Percentiles rank a stretch among this genome's conserved stretches.
phyloP scores from a whole-genome alignment of 2,888 invertebrate genomes.

The Trichogramma evanescens region DNA sequence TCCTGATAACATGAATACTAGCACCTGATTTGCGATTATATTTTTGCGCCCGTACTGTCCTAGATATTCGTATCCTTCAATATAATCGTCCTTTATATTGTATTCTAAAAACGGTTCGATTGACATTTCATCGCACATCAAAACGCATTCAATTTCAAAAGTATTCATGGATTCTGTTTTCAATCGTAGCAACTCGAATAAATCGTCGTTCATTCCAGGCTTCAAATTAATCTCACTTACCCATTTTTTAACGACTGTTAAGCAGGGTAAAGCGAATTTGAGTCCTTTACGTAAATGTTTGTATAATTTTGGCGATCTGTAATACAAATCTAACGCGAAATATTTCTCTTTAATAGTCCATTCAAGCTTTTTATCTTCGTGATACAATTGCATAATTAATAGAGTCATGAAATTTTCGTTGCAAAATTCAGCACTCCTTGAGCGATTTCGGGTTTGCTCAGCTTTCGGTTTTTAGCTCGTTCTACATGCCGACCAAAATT shows the following conservation, averaged over 20 bases:
- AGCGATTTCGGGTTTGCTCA: not conserved
- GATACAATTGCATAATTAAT: conserved; percentile 23
- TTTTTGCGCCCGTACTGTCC: not conserved
- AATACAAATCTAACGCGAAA: conserved; percentile 29
- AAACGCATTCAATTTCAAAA: conserved; percentile 22
- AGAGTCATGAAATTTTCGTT: conserved; percentile 7
- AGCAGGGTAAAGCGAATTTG: not conserved
- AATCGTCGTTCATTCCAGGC: not conserved
- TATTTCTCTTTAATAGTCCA: conserved; percentile 30
- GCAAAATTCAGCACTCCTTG: not conserved
- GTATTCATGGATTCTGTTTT: not conserved
- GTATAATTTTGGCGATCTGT: conserved; percentile 7
- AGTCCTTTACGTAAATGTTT: not conserved
- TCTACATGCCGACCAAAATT: not conserved
- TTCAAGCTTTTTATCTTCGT: conserved; percentile 16
- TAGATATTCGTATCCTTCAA: not conserved
- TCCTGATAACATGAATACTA: not conserved
- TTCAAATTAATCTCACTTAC: not conserved
- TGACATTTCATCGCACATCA: conserved; percentile 29
- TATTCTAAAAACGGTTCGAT: not conserved
- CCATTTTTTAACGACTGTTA: not conserved
- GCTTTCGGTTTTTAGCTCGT: not conserved
- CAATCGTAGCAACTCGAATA: not conserved
- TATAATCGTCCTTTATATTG: not conserved
- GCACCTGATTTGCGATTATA: not conserved